These are phyloP conservation scores for Hippoglossus stenolepis DNA, from an alignment of 2,113 vertebrate species.

Conservation along the genomic window DNA sequence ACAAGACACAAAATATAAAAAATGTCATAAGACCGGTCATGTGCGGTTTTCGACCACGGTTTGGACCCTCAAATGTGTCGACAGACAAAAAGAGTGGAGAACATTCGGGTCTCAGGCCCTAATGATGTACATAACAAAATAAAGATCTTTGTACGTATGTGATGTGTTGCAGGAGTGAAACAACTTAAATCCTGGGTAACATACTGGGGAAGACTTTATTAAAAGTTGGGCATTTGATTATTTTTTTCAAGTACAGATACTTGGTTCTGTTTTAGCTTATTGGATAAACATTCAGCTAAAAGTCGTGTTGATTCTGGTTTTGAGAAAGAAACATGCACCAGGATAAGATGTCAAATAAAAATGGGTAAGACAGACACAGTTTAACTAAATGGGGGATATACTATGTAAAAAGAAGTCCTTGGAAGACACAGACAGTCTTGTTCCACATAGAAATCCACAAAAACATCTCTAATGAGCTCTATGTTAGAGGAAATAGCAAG, in stretches of 20 bases:
- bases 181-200: neutral
- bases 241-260: neutral
- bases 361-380: neutral
- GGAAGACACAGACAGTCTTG: too few relatives aligned
- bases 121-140: constrained; percentile 62
- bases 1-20: too few relatives aligned
- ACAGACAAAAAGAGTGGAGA: too few relatives aligned
- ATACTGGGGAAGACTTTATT: constrained; percentile 13
- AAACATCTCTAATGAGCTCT: too few relatives aligned
- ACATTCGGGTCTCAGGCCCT: too few relatives aligned
- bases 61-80: too few relatives aligned
- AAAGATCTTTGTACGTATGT: constrained; percentile 43
- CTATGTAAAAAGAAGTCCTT: too few relatives aligned
- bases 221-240: constrained; percentile 3
- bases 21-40: too few relatives aligned
- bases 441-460: too few relatives aligned
- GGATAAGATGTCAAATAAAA: neutral
- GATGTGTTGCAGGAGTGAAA: constrained; percentile 7
- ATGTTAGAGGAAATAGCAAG: neutral
- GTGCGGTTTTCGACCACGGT: too few relatives aligned
- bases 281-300: constrained; percentile 4
- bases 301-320: neutral
- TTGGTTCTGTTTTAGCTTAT: constrained; percentile 2
- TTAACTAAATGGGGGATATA: neutral
- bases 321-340: neutral